These are phyloP conservation scores for Asbolus verrucosus DNA, from an alignment of 1,140 invertebrate genomes.

Conservation along the genomic window DNA sequence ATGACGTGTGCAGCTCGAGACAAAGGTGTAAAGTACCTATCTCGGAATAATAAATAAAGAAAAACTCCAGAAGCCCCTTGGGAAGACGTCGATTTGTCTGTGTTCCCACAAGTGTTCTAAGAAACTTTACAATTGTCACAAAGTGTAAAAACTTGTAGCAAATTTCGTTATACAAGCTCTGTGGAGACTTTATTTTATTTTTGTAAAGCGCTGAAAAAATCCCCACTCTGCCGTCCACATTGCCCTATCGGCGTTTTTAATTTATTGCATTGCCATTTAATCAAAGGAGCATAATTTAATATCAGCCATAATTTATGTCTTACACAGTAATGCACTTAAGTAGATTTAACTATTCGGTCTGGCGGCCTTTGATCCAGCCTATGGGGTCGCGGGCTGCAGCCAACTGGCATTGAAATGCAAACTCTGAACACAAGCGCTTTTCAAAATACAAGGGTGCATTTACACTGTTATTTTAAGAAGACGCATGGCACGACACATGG, in stretches of 20 bases:
- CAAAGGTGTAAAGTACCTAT: no score
- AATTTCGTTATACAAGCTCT: conserved; percentile 7
- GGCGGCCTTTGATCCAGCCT: conserved; percentile 46
- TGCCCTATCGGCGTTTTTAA: conserved; percentile 33
- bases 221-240: not conserved
- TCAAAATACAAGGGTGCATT: conserved; percentile 44
- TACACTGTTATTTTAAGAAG: conserved; percentile 51
- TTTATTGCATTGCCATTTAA: conserved; percentile 44
- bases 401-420: conserved; percentile 50
- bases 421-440: conserved; percentile 33
- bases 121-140: conserved; percentile 23
- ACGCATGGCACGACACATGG: conserved; percentile 44
- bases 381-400: conserved; percentile 43
- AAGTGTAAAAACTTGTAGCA: conserved; percentile 31
- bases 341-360: conserved; percentile 43
- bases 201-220: no score
- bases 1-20: no score
- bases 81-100: conserved; percentile 12
- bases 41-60: not conserved
- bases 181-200: not conserved
- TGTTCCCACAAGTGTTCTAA: conserved; percentile 2
- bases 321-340: conserved; percentile 50
- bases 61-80: conserved; percentile 1
- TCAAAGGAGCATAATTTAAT: conserved; percentile 44
- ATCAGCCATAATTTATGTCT: conserved; percentile 49